These are phyloP conservation scores for Pomatostomus ruficeps DNA, from an alignment of 2,113 vertebrate genomes.

Conservation along the genomic window DNA sequence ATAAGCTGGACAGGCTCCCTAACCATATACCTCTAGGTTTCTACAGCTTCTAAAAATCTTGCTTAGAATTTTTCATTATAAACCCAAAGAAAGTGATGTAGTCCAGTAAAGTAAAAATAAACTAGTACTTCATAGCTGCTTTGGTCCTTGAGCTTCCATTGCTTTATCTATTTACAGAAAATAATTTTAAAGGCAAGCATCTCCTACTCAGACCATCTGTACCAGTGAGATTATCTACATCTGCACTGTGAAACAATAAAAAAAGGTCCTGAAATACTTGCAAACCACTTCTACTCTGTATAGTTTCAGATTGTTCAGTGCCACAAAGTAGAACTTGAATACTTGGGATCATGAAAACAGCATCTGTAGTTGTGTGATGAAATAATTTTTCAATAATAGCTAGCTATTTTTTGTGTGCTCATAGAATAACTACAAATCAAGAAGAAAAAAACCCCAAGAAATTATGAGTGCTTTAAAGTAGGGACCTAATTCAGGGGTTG, in stretches of 20 bases:
- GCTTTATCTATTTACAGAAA: background rate
- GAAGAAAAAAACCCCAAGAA: background rate
- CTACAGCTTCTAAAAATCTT: background rate
- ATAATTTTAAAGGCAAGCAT: background rate
- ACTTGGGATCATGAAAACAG: background rate
- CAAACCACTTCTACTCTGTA: background rate
- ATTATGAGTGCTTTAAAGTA: background rate
- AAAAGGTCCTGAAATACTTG: background rate
- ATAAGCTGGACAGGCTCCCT: background rate
- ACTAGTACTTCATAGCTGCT: background rate
- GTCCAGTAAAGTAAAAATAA: background rate
- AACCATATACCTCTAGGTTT: background rate
- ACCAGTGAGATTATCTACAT: background rate
- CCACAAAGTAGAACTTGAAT: background rate
- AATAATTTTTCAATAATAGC: background rate
- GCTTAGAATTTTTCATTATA: background rate
- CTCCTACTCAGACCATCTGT: background rate
- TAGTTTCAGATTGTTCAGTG: background rate
- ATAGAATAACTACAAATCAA: background rate
- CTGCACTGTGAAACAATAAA: background rate
- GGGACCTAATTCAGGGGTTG: background rate
- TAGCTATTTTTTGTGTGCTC: background rate
- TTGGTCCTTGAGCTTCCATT: background rate
- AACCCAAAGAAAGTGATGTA: background rate
- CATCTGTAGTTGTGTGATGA: background rate